A percentile compares a stretch with the other conserved stretches of the same genome.
phyloP scores from a whole-genome alignment of 2,113 vertebrate genomes.

The Anguilla rostrata region DNA sequence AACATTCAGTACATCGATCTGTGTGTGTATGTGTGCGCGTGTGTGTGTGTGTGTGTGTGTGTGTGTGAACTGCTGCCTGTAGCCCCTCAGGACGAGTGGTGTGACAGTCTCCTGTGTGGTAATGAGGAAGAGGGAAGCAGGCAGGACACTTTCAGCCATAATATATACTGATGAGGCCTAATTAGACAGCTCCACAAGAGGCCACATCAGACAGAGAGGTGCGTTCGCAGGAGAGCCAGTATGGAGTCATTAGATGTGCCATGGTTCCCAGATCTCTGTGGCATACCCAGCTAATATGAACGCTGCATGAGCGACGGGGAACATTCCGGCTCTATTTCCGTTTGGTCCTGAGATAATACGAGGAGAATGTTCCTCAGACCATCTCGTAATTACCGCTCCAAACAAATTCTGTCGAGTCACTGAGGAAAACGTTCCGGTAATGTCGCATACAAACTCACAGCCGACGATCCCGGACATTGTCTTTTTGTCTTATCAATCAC shows the following conservation, averaged over 20 bases:
- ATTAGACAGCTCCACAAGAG: constrained; percentile 2
- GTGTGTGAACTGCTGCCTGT: background rate
- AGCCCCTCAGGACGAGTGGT: background rate
- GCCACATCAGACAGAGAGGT: background rate
- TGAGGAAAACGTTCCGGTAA: no score
- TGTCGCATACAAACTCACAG: background rate
- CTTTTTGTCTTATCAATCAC: background rate
- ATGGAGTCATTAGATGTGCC: background rate
- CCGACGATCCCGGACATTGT: background rate
- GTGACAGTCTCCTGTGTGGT: background rate
- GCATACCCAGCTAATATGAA: background rate
- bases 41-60: background rate
- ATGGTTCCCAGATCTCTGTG: background rate
- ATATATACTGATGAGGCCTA: constrained; percentile 6
- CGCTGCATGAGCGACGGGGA: background rate
- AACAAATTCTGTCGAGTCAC: background rate
- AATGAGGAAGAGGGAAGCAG: constrained; percentile 2
- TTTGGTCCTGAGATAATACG: background rate
- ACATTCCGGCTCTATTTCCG: background rate
- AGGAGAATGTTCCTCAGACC: background rate
- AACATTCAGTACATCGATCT: background rate
- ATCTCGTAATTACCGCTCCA: background rate
- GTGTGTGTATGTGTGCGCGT: background rate
- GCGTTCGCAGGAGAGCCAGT: background rate
- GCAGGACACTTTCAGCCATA: background rate